phyloP scores from a whole-genome alignment of 1,140 invertebrate genomes.

The Drosophila subobscura region DNA sequence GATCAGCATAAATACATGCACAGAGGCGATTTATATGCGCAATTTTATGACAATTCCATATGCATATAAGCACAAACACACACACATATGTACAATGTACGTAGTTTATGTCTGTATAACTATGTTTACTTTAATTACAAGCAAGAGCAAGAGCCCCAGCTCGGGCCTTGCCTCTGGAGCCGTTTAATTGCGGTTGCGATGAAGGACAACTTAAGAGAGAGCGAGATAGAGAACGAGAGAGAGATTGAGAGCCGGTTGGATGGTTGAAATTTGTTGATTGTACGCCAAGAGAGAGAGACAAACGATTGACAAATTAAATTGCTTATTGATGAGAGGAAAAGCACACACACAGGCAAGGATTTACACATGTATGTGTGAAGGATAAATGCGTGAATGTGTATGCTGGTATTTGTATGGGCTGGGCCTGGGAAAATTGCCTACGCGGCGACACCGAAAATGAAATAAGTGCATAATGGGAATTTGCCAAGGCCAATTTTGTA shows the following conservation, averaged over 20 bases:
- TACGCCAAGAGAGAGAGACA: slow-evolving; percentile 43
- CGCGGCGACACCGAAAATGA: slow-evolving; percentile 60
- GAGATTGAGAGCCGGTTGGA: slow-evolving; percentile 21
- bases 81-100: slow-evolving; percentile 14
- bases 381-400: not conserved
- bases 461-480: slow-evolving; percentile 82
- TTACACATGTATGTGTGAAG: not conserved
- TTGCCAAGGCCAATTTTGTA: slow-evolving; percentile 78
- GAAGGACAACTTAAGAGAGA: slow-evolving; percentile 47
- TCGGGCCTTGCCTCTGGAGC: slow-evolving; percentile 33
- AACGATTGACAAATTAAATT: slow-evolving; percentile 79
- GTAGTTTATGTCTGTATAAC: slow-evolving; percentile 18
- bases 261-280: slow-evolving; percentile 74
- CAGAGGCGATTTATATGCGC: slow-evolving; percentile 70
- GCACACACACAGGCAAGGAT: not conserved
- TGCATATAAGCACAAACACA: not conserved
- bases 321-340: slow-evolving; percentile 73
- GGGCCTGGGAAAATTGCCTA: slow-evolving; percentile 49
- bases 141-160: slow-evolving; percentile 7
- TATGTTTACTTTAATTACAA: slow-evolving; percentile 77
- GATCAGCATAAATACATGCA: slow-evolving; percentile 62
- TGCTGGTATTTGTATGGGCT: slow-evolving; percentile 14
- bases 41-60: slow-evolving; percentile 69
- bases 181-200: slow-evolving; percentile 55
- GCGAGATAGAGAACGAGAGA: slow-evolving; percentile 6